Conservation (phyloP, 2,888 invertebrate genomes). For the Oscheius myriophilus region DNA sequence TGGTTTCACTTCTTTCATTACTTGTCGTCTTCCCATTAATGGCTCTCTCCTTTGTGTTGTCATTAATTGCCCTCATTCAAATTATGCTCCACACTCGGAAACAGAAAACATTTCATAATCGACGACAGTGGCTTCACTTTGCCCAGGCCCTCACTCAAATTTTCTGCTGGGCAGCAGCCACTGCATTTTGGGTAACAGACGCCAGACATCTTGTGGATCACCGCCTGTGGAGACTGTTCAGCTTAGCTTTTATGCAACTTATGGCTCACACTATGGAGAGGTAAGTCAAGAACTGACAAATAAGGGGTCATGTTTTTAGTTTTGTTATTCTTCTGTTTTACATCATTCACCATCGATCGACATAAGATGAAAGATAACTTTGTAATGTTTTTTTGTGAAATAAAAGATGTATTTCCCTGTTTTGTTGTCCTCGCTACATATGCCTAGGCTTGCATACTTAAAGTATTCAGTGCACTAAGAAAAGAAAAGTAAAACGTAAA, state of each 20-base stretch:
- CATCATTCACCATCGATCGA: no score
- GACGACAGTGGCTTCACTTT: conserved; percentile 19
- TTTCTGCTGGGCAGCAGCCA: conserved; percentile 8
- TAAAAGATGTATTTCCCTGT: no score
- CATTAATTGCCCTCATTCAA: conserved; percentile 13
- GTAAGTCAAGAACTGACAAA: neutral
- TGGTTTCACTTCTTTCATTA: neutral
- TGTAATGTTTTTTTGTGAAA: no score
- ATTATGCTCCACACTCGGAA: neutral
- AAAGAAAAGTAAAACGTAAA: no score
- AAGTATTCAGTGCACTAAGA: no score
- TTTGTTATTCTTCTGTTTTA: no score
- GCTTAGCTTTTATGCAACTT: conserved; percentile 5
- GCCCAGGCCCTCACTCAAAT: conserved; percentile 23
- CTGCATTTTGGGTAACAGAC: conserved; percentile 6
- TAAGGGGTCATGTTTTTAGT: no score
- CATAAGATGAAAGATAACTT: no score
- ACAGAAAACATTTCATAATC: neutral
- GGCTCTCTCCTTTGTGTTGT: neutral
- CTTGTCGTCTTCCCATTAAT: conserved; percentile 15
- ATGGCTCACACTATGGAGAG: conserved; percentile 14
- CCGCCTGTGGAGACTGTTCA: neutral
- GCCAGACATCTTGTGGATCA: neutral
- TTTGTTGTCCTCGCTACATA: no score
- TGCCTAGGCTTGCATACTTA: no score